These are phyloP conservation scores for Petrocephalus sullivani DNA, from an alignment of 2,797 vertebrate genomes.

Conservation along the genomic window DNA sequence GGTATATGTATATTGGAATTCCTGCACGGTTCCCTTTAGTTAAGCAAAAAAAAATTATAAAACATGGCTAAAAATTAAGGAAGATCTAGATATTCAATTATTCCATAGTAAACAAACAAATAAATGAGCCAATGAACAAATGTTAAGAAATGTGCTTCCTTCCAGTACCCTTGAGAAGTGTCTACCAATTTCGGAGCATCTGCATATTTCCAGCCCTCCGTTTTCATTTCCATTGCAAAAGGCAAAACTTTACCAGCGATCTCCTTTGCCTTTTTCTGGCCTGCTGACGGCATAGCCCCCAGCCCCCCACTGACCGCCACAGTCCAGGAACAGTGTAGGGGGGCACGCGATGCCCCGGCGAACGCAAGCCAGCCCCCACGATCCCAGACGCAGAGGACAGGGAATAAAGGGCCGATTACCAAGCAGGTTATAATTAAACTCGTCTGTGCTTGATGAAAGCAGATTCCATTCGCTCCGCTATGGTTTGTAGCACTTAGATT, in stretches of 20 bases:
- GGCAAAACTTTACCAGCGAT: background rate
- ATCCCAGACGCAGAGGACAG: conserved; percentile 32
- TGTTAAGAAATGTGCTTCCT: background rate
- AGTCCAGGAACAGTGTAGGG: background rate
- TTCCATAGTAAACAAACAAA: background rate
- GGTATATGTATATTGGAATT: background rate
- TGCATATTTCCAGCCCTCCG: background rate
- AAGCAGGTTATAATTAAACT: conserved; percentile 45
- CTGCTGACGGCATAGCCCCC: background rate
- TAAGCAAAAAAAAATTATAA: background rate
- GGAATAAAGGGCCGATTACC: conserved; percentile 35
- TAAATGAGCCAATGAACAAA: background rate
- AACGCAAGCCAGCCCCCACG: conserved; percentile 1
- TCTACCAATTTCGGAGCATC: background rate
- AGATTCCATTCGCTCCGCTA: conserved; percentile 41
- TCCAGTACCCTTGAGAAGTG: background rate
- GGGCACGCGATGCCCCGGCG: background rate
- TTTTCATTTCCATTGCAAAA: background rate
- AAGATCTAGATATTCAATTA: background rate
- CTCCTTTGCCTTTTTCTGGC: background rate
- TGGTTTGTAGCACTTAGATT: conserved; percentile 32
- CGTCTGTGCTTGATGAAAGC: conserved; percentile 47
- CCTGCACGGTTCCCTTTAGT: background rate
- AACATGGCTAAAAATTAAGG: background rate
- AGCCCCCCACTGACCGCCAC: background rate